Base-by-base conservation (phyloP, 2,888 invertebrate genomes). In the Eueremaeus valkanovi region DNA sequence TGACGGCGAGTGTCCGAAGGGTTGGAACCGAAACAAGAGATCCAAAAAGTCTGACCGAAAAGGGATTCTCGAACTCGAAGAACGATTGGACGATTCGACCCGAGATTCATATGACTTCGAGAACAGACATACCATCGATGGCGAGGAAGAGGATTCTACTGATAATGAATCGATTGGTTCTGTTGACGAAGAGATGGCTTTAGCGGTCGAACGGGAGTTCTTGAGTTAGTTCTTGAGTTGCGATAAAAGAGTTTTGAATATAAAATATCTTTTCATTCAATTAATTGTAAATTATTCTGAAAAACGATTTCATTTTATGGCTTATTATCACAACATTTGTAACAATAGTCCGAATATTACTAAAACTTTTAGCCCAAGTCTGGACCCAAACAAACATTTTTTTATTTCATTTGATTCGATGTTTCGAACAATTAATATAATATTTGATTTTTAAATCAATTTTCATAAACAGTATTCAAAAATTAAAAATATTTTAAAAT, bases 121-220 rank as follows among this genome's bases (percentile, higher is more conserved):
- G 0, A 42, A 42, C 27, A 31, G 11, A 16, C 24, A 16, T 1
- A 36, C 24, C 2, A 51, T 55, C 11, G 63, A 49, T 21, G 29
- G 29, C 9, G 42, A 70, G 2, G 21, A 42, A 78, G 78, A n/a
- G n/a, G n/a, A 76, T 75, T 77, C 74, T 74, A 75, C 18, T 36
- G 76, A 72, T 49, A 68, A 74, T 49, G 79, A 79, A 31, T 82
- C 83, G 0, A 81, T 83, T 75, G 83, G 83, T 11, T 83, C 83
- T 11, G 82, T 83, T 18, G 84, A 84, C 80, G 84, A 84, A 77
- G 83, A 83, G 78, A 82, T 84, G 77, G 83, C 83, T 40, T 83
- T 82, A 72, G 84, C 83, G 70, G 82, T 84, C 11, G 83, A 83
- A 77, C 81, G 81, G 78, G 83, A 84, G 78, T 83, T 83, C 76